These are phyloP conservation scores for Lepidocyrtoides sp. DNA, from an alignment of 2,888 invertebrate genomes.

Conservation along the genomic window DNA sequence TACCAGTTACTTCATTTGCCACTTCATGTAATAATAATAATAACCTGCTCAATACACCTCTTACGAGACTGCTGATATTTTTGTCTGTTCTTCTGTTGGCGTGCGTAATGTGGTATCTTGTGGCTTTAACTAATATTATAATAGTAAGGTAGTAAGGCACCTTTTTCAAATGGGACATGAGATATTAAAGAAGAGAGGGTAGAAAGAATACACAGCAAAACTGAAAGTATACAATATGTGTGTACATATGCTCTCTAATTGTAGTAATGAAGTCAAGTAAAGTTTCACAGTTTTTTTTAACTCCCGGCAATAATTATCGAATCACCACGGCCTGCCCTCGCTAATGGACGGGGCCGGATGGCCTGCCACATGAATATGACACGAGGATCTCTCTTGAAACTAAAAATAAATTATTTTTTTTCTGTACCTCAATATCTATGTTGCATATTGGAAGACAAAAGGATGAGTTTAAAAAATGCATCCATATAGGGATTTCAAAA, in stretches of 20 bases:
- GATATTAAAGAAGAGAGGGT: slow-evolving; percentile 23
- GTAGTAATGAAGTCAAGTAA: slow-evolving; percentile 38
- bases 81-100: not conserved
- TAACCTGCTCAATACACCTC: slow-evolving; percentile 24
- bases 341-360: slow-evolving; percentile 79
- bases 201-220: not conserved
- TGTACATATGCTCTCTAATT: not conserved
- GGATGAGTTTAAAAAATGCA: not conserved
- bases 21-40: not conserved
- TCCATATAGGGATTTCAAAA: slow-evolving; percentile 6
- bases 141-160: not conserved
- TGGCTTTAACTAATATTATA: slow-evolving; percentile 46
- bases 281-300: slow-evolving; percentile 33
- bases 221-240: not conserved
- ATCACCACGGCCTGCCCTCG: slow-evolving; percentile 84
- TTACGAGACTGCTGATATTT: not conserved
- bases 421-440: not conserved
- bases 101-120: slow-evolving; percentile 21
- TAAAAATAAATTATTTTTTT: slow-evolving; percentile 70
- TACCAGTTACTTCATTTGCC: slow-evolving; percentile 52
- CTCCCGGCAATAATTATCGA: slow-evolving; percentile 83
- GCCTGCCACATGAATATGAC: slow-evolving; percentile 71
- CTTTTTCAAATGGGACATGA: slow-evolving; percentile 8
- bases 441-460: not conserved
- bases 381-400: slow-evolving; percentile 28